Evolutionary conservation across 2,797 vertebrate species (phyloP), one percentile per base, ranked within the genome.

Genomic region (Pterois miles): DNA sequence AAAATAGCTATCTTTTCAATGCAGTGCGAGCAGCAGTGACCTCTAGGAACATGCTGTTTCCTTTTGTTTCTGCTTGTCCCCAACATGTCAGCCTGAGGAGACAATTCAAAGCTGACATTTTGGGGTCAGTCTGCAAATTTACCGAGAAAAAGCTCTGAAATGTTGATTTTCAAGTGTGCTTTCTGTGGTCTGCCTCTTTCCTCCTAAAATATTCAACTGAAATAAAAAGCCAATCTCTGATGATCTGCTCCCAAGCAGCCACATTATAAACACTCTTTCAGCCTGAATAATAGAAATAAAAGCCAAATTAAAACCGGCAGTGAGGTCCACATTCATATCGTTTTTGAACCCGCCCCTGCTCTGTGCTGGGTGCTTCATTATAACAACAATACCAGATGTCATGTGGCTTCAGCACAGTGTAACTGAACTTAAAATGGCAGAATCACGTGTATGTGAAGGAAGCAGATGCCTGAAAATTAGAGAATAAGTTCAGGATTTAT

Each of bases 151-250:
- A 63, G 23, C 62, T 27, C 48, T 78, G 13, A 68, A 67, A 72
- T 62, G 73, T 53, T 3, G 2, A 52, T 76, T 48, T 79, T 74
- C 57, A 54, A 71, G 73, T 75, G 76, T 71, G 10, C 59, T 64
- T 3, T 6, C 60, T 29, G 5, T 23, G 7, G 23, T 57, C 67
- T 50, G 64, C 48, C 56, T 57, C n/a, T n/a, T n/a, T n/a, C 11
- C 22, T 54, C 25, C 20, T 84, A 10, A 84, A 83, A 83, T 76
- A 88, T 86, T 74, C 14, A 86, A 76, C 66, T 74, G 38, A 71
- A 78, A 88, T 82, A 86, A 81, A 81, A 83, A 77, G 68, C 38
- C 48, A 62, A 53, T 78, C 71, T 69, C 62, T 58, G 20, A 29
- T 57, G 81, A 85, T 76, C 52, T 74, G 48, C 48, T 67, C 46